These are phyloP conservation scores for Petrocephalus sullivani DNA, from an alignment of 2,797 vertebrate genomes.

Conservation along the genomic window DNA sequence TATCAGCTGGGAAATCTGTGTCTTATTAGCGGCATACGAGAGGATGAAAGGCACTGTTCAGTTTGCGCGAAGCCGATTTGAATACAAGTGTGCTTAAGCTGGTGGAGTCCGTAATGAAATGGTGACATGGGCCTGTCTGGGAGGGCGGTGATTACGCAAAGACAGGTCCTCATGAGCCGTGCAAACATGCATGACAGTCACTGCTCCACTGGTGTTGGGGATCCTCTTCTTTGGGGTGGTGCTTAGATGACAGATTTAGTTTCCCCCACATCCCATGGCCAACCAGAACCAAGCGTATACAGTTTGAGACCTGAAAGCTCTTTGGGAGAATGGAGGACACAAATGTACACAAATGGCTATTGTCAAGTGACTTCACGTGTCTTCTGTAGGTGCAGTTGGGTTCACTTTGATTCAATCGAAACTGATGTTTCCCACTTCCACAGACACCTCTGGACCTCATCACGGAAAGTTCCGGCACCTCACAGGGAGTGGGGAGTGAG, in stretches of 20 bases:
- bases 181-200: too few relatives aligned
- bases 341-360: not conserved
- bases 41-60: not conserved
- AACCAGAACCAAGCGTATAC: too few relatives aligned
- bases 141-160: not conserved
- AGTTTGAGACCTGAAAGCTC: not conserved
- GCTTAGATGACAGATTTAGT: too few relatives aligned
- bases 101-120: not conserved
- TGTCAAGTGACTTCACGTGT: not conserved
- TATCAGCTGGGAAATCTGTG: not conserved
- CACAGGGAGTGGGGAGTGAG: slow-evolving; percentile 44
- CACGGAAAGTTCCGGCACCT: slow-evolving; percentile 46
- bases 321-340: not conserved
- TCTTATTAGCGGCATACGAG: not conserved
- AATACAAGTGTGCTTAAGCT: not conserved
- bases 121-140: not conserved
- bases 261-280: too few relatives aligned
- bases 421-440: not conserved
- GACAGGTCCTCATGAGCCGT: not conserved
- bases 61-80: not conserved
- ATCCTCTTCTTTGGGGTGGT: too few relatives aligned
- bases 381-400: not conserved
- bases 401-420: not conserved
- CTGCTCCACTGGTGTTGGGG: too few relatives aligned
- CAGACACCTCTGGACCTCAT: slow-evolving; percentile 34